phyloP scores from a whole-genome alignment of 2,888 invertebrate genomes.

The Brenthis hecate region DNA sequence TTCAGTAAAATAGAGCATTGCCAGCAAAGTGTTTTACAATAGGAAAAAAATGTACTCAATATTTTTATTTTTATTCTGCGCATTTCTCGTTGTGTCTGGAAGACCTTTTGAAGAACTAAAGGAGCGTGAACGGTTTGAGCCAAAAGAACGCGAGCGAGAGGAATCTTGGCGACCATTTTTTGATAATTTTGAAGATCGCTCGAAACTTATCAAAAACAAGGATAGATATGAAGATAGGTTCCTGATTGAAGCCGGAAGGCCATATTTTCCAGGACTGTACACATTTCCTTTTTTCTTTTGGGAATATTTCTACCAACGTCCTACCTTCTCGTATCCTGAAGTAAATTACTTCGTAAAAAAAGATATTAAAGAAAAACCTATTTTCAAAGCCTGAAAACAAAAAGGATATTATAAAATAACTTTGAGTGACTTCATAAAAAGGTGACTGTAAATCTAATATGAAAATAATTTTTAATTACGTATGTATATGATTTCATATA shows the following conservation, averaged over 20 bases:
- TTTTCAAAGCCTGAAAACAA: conserved; percentile 4
- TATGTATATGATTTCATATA: too few relatives aligned
- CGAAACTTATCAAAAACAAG: conserved; percentile 50
- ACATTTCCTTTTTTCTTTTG: conserved; percentile 55
- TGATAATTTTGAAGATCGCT: conserved; percentile 47
- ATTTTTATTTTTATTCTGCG: conserved; percentile 20
- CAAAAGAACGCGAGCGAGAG: conserved; percentile 35
- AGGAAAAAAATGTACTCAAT: conserved; percentile 23
- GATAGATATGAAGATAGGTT: conserved; percentile 55
- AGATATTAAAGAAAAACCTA: conserved; percentile 48
- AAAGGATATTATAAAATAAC: too few relatives aligned
- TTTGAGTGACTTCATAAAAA: background rate
- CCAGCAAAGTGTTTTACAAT: background rate
- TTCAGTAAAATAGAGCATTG: background rate
- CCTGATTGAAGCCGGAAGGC: conserved; percentile 42
- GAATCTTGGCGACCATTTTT: conserved; percentile 49
- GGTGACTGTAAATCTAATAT: background rate
- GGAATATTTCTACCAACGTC: conserved; percentile 45
- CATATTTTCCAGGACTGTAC: conserved; percentile 51
- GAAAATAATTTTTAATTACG: too few relatives aligned
- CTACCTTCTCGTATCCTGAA: conserved; percentile 46
- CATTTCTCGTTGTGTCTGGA: conserved; percentile 15
- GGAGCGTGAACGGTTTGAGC: conserved; percentile 24
- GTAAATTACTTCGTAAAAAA: conserved; percentile 51
- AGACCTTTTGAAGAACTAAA: conserved; percentile 27